Conservation (phyloP, 2,888 invertebrate genomes). For the Drosophila fungiperda region DNA sequence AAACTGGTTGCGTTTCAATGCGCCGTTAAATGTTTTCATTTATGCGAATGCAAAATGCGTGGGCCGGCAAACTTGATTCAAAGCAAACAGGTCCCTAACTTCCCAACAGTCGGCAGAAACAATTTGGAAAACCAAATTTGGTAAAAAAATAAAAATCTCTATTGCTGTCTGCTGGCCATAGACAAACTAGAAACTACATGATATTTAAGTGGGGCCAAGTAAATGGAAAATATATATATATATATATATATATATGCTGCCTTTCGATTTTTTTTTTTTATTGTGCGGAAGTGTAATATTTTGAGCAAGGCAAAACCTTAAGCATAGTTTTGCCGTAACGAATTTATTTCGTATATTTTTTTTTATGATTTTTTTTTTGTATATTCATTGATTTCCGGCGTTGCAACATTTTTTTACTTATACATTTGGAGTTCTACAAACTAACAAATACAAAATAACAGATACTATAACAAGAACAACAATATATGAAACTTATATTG, state of each 20-base stretch:
- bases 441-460: conserved; percentile 12
- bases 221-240: not conserved
- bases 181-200: not conserved
- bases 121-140: not conserved
- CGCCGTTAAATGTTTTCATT: conserved; percentile 54
- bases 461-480: conserved; percentile 25
- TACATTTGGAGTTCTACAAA: conserved; percentile 6
- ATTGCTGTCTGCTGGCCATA: conserved; percentile 3
- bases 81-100: conserved; percentile 47
- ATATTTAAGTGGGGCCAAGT: not conserved
- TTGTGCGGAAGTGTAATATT: conserved; percentile 30
- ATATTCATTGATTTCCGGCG: conserved; percentile 41
- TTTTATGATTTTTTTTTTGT: not conserved
- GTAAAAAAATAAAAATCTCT: conserved; percentile 9
- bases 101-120: conserved; percentile 26
- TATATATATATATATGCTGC: not conserved
- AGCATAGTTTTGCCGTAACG: conserved; percentile 31
- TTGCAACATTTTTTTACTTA: conserved; percentile 8
- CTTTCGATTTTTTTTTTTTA: conserved; percentile 11
- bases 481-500: conserved; percentile 56
- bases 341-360: not conserved
- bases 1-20: conserved; percentile 54
- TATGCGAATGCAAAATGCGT: conserved; percentile 59
- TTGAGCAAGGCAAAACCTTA: conserved; percentile 7
- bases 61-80: conserved; percentile 50